phyloP scores from a whole-genome alignment of 2,797 vertebrate genomes.

The Cuculus canorus region DNA sequence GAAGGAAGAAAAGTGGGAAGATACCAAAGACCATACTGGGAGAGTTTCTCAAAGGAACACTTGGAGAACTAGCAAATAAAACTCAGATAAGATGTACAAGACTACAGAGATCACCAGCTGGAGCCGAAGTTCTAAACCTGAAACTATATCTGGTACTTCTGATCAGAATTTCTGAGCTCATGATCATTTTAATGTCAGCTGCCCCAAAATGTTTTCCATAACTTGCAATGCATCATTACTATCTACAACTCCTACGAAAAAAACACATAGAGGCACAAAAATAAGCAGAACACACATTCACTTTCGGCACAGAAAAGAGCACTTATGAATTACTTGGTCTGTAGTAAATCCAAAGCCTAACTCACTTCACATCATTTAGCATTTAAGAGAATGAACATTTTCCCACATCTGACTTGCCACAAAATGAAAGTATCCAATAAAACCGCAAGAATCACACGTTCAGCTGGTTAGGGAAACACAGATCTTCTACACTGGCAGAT shows the following conservation, averaged over 20 bases:
- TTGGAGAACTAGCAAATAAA: background rate
- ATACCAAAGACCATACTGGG: background rate
- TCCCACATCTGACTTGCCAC: background rate
- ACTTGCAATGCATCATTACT: background rate
- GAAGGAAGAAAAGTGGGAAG: background rate
- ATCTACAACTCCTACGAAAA: background rate
- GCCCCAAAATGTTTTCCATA: background rate
- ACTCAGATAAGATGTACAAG: background rate
- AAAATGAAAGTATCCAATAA: background rate
- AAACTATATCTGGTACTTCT: background rate
- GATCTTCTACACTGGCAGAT: background rate
- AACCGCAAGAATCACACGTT: background rate
- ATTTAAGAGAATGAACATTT: background rate
- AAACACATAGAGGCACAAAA: background rate
- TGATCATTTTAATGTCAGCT: background rate
- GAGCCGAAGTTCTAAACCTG: background rate
- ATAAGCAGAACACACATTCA: background rate
- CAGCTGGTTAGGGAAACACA: background rate
- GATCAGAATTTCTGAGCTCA: background rate
- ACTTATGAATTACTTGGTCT: background rate
- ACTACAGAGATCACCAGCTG: background rate
- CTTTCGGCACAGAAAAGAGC: background rate
- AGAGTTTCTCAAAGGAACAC: background rate
- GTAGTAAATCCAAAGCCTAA: background rate
- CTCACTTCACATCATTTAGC: background rate